Evolutionary conservation across 2,113 vertebrate species (phyloP).

Genomic region (Nibea albiflora): DNA sequence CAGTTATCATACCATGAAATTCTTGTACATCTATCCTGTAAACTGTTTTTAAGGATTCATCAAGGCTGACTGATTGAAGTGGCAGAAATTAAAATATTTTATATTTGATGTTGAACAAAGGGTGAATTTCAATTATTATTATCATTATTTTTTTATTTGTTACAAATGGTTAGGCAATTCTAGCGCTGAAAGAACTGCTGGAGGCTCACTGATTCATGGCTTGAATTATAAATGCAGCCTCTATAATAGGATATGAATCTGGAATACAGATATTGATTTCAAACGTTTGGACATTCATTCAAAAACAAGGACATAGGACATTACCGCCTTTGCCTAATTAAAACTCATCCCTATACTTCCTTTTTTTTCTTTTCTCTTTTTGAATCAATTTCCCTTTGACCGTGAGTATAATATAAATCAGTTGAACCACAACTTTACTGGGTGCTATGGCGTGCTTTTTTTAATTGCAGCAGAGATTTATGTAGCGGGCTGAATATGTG

Average conservation of each 20-base stretch:
- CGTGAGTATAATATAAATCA: conserved; percentile 33
- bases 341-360: conserved; percentile 20
- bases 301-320: conserved; percentile 40
- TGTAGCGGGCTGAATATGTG: conserved; percentile 28
- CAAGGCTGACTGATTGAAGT: conserved; percentile 9
- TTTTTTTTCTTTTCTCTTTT: conserved; percentile 14
- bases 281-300: conserved; percentile 54
- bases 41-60: conserved; percentile 23
- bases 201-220: conserved; percentile 55
- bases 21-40: background rate
- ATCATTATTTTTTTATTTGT: conserved; percentile 9
- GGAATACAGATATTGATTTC: conserved; percentile 62
- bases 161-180: conserved; percentile 63
- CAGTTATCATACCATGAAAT: too few relatives aligned
- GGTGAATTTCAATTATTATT: conserved; percentile 53
- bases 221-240: conserved; percentile 67
- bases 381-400: conserved; percentile 34
- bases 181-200: conserved; percentile 48
- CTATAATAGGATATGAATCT: conserved; percentile 57
- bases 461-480: conserved; percentile 49
- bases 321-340: conserved; percentile 42
- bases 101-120: conserved; percentile 52
- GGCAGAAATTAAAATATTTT: conserved; percentile 35
- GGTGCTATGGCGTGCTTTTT: conserved; percentile 21
- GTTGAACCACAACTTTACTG: conserved; percentile 29